Evolutionary conservation across 1,140 invertebrate genomes (phyloP).

Genomic region (Calephelis nemesis): DNA sequence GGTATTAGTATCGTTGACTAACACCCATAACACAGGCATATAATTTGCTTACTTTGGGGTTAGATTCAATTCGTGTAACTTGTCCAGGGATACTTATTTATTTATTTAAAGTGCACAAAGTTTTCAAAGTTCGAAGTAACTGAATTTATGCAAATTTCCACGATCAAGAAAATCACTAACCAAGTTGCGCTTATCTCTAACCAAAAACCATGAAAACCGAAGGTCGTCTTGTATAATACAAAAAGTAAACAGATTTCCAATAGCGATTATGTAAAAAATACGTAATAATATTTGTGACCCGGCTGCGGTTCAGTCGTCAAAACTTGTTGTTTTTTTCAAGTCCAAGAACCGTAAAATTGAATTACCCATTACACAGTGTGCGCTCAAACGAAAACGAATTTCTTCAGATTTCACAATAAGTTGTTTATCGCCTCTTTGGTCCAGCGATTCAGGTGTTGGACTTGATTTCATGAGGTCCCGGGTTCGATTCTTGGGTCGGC

Average conservation of each 20-base stretch:
- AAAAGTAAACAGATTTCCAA: conserved; percentile 30
- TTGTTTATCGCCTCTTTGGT: background rate
- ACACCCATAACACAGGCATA: no score
- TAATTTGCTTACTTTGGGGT: no score
- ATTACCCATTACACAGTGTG: conserved; percentile 51
- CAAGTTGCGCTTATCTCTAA: background rate
- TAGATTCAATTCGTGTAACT: no score
- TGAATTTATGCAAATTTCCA: background rate
- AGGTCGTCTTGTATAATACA: conserved; percentile 19
- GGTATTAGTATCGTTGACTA: no score
- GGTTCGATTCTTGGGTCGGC: no score
- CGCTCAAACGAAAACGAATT: conserved; percentile 59
- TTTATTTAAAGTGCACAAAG: background rate
- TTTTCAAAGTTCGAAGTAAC: background rate
- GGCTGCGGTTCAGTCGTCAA: conserved; percentile 47
- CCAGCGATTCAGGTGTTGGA: no score
- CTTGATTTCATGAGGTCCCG: no score
- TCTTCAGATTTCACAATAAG: conserved; percentile 28
- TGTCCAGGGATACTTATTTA: no score
- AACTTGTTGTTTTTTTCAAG: conserved; percentile 50
- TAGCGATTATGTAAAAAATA: conserved; percentile 33
- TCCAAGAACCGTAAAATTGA: conserved; percentile 63
- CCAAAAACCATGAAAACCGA: background rate
- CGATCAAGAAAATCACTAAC: background rate
- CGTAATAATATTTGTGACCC: conserved; percentile 40